Evolutionary conservation across 2,888 invertebrate genomes (phyloP).

Genomic region (Apodemia mormo): DNA sequence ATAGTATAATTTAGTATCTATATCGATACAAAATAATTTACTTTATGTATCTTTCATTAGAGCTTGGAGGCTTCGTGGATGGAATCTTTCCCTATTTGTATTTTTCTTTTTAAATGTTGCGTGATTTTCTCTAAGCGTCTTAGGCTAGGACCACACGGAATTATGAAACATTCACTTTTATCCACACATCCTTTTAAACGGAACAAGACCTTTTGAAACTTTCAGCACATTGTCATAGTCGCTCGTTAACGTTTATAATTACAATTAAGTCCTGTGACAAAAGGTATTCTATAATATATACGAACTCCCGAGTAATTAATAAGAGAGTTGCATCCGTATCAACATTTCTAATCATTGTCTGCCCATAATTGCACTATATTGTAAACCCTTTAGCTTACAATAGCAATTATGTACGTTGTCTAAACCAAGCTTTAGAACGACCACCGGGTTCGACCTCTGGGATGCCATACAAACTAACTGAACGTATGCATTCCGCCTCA

Average conservation of each 20-base stretch:
- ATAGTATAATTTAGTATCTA: too few relatives aligned
- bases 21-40: too few relatives aligned
- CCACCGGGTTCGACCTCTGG: constrained; percentile 38
- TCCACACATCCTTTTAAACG: too few relatives aligned
- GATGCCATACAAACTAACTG: constrained; percentile 43
- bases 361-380: constrained; percentile 64
- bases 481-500: constrained; percentile 32
- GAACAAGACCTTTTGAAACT: neutral
- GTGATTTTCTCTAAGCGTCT: too few relatives aligned
- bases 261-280: constrained; percentile 38
- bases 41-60: too few relatives aligned
- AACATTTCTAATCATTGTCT: constrained; percentile 67
- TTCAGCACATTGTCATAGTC: constrained; percentile 2
- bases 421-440: constrained; percentile 60
- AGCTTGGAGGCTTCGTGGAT: too few relatives aligned
- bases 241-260: constrained; percentile 31
- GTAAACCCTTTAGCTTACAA: constrained; percentile 65
- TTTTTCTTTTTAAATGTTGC: too few relatives aligned
- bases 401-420: constrained; percentile 73
- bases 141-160: too few relatives aligned
- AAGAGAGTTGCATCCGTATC: constrained; percentile 52
- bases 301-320: constrained; percentile 45
- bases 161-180: too few relatives aligned
- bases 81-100: too few relatives aligned
- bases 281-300: constrained; percentile 39